A percentile compares a stretch with the other conserved stretches of the same genome.
phyloP scores from a whole-genome alignment of 2,888 invertebrate species.

The Daptonema setosum region DNA sequence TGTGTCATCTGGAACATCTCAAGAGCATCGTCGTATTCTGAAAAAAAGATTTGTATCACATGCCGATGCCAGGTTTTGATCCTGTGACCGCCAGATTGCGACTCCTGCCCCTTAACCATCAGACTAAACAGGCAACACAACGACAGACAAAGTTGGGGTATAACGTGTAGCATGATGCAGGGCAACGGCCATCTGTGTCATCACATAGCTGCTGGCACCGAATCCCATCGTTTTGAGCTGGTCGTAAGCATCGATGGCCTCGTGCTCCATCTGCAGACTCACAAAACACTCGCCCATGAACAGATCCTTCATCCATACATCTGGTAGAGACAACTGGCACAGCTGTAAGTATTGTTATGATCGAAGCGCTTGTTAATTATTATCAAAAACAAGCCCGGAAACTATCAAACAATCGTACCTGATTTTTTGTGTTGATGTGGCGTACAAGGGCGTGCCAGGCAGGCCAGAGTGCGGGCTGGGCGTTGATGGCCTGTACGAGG shows the following conservation, averaged over 20 bases:
- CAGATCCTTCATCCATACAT: slow-evolving; percentile 81
- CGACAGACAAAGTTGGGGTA: too few relatives aligned
- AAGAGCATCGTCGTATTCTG: slow-evolving; percentile 18
- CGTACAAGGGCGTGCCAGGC: slow-evolving; percentile 78
- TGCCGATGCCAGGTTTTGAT: neutral
- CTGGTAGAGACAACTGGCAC: slow-evolving; percentile 39
- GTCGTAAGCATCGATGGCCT: slow-evolving; percentile 60
- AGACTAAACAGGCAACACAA: too few relatives aligned
- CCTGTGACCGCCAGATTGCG: neutral
- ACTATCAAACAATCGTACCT: neutral
- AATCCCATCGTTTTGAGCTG: slow-evolving; percentile 54
- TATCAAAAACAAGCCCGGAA: slow-evolving; percentile 3
- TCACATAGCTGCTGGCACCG: slow-evolving; percentile 61
- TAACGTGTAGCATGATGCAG: slow-evolving; percentile 31
- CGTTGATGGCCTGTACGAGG: slow-evolving; percentile 52
- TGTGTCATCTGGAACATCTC: slow-evolving; percentile 51
- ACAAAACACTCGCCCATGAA: slow-evolving; percentile 71
- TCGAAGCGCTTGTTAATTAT: slow-evolving; percentile 3
- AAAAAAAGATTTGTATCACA: too few relatives aligned
- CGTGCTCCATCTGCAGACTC: slow-evolving; percentile 67
- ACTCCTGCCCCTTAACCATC: too few relatives aligned
- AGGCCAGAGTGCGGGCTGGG: slow-evolving; percentile 70
- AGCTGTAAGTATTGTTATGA: slow-evolving; percentile 26
- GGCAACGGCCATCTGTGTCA: slow-evolving; percentile 72
- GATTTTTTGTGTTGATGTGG: slow-evolving; percentile 11